A percentile compares a stretch with the other conserved stretches of the same genome.
Conservation (phyloP, 2,797 vertebrate species). For the Enteromius treurensis region DNA sequence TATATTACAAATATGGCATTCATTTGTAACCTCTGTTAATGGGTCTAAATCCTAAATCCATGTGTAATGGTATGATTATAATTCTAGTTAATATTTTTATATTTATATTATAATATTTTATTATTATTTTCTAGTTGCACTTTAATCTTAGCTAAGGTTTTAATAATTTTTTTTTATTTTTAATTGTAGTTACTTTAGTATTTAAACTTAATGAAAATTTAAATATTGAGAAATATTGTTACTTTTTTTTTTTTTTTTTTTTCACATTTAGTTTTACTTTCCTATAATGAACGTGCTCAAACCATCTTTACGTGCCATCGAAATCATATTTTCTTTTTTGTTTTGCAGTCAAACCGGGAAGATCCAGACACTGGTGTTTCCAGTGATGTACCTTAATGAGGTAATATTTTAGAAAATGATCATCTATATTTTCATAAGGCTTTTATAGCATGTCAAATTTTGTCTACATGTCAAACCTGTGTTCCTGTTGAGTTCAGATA, state of each 20-base stretch:
- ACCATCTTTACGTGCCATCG: not conserved
- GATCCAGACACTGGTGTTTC: conserved; percentile 84
- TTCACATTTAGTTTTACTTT: not conserved
- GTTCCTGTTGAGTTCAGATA: not conserved
- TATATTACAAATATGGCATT: not conserved
- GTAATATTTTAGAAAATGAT: conserved; percentile 69
- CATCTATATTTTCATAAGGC: not conserved
- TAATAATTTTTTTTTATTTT: not conserved
- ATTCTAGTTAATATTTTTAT: not conserved
- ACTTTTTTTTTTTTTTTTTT: too few species aligned
- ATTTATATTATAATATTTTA: too few species aligned
- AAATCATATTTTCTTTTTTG: not conserved
- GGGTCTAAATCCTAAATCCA: not conserved
- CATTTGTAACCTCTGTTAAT: not conserved
- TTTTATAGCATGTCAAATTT: not conserved
- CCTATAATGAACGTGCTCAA: not conserved
- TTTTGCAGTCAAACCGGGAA: conserved; percentile 81
- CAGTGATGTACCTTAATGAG: conserved; percentile 94
- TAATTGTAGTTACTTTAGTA: not conserved
- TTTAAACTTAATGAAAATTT: not conserved
- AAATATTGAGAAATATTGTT: too few species aligned
- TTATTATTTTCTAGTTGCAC: not conserved
- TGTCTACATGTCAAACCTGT: not conserved
- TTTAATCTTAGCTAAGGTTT: not conserved
- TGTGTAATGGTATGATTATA: not conserved